phyloP scores from a whole-genome alignment of 2,113 vertebrate genomes.

The Penelope pileata region DNA sequence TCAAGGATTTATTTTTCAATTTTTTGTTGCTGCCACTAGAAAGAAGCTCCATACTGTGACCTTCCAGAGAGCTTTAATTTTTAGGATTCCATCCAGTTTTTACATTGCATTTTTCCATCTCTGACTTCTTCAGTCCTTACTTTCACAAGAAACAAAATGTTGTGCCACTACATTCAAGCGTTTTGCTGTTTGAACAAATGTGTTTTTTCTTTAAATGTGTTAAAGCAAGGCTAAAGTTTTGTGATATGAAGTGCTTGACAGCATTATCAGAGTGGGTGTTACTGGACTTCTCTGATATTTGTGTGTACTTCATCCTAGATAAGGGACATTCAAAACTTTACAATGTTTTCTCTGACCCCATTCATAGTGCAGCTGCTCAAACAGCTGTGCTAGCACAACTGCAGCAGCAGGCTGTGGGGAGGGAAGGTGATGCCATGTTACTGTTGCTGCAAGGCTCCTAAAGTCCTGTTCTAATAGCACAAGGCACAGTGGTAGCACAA shows the following conservation, averaged over 20 bases:
- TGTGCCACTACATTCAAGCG: rapidly evolving
- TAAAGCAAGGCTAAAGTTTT: background rate
- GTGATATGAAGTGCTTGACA: background rate
- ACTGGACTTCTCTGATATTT: background rate
- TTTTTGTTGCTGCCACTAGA: background rate
- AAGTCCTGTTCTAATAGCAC: background rate
- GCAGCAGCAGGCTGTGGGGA: background rate
- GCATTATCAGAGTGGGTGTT: background rate
- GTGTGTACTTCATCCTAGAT: background rate
- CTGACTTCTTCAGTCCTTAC: background rate
- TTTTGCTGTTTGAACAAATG: background rate
- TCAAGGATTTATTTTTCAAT: slow-evolving; percentile 11
- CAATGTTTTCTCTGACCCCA: background rate
- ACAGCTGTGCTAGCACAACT: background rate
- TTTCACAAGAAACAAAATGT: background rate
- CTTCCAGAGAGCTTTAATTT: background rate
- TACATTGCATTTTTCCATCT: background rate
- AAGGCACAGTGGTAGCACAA: background rate
- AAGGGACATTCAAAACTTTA: background rate
- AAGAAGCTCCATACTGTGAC: background rate
- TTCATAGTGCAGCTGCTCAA: slow-evolving; percentile 16
- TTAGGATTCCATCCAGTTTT: background rate
- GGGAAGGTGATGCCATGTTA: background rate
- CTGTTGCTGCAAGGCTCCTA: background rate
- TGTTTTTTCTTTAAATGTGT: background rate